Evolutionary conservation across 92 coral and sea anemone genomes (phyloP), one percentile per base, ranked within the genome.

Genomic region (Plumapathes pennacea): DNA sequence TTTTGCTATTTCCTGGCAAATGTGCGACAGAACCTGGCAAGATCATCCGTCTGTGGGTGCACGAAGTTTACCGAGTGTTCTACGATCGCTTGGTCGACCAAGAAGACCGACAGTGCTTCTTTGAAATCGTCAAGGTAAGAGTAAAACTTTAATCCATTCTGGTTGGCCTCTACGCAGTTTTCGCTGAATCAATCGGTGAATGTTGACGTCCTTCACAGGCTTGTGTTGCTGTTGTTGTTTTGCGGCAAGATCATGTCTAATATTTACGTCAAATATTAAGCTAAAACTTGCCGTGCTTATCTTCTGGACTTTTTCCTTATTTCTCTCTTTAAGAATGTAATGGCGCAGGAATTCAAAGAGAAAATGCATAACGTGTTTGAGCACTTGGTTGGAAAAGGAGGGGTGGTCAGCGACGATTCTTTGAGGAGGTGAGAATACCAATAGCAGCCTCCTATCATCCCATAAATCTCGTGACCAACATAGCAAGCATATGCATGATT

Each of bases 21-120:
- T 77, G 86, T 49, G 96, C 85, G 4, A 88, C 89, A 4, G 84
- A 88, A 33, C 76, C 81, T 8, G 76, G 81, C 50, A 88, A 80
- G 49, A 37, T 92, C 9, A 84, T 83, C 13, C 78, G 98, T 18
- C 77, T 92, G 10, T 92, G 98, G 98, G 96, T 88, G 0, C 98
- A 92, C 15, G 98, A 92, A 68, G 98, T 92, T 37, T 92, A 87
- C 75, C 86, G 98, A 5, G 98, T 92, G 55, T 92, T 92, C 61
- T 78, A 84, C 52, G 98, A 92, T 48, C 79, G 98, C 33, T 90
- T 92, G 29, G 98, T 92, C 1, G 96, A 83, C 72, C 46, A 37
- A 7, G 86, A 56, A 28, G 98, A 92, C 54, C 60, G 96, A 24
- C 76, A 69, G 67, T 69, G 89, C 42, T 92, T 92, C 89, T 92